phyloP scores from a whole-genome alignment of 2,888 invertebrate species.

The Clunio marinus region DNA sequence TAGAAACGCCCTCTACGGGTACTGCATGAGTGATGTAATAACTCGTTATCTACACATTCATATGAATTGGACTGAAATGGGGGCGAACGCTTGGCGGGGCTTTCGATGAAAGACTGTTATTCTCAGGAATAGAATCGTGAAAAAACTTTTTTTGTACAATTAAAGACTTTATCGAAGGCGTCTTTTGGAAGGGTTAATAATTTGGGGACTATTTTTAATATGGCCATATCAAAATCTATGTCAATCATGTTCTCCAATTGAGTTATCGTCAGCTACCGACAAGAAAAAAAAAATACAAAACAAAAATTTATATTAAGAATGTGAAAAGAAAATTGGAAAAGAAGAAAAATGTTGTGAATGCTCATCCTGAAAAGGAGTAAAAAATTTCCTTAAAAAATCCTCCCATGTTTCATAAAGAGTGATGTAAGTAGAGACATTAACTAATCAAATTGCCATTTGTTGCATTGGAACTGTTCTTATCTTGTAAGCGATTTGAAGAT shows the following conservation, averaged over 20 bases:
- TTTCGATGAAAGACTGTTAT: slow-evolving; percentile 16
- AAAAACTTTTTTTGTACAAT: slow-evolving; percentile 4
- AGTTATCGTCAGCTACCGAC: not conserved
- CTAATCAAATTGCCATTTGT: slow-evolving; percentile 13
- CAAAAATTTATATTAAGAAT: not conserved
- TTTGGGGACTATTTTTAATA: not conserved
- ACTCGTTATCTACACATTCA: not conserved
- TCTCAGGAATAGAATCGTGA: slow-evolving; percentile 19
- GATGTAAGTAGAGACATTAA: no score
- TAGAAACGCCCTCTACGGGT: not conserved
- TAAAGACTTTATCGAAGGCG: slow-evolving; percentile 14
- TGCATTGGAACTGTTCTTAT: slow-evolving; percentile 11
- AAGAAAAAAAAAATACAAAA: not conserved
- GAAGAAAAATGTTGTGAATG: slow-evolving; percentile 3
- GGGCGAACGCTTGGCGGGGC: not conserved
- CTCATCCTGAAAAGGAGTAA: slow-evolving; percentile 12
- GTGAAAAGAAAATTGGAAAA: not conserved
- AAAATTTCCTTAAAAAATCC: not conserved
- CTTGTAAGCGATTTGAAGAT: not conserved
- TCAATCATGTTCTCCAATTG: no score
- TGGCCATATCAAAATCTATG: slow-evolving; percentile 4
- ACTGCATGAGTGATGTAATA: not conserved
- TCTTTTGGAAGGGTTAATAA: not conserved
- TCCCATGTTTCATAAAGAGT: no score
- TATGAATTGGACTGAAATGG: not conserved